phyloP scores from a whole-genome alignment of 2,888 invertebrate genomes.

The Andrena trimmerana region DNA sequence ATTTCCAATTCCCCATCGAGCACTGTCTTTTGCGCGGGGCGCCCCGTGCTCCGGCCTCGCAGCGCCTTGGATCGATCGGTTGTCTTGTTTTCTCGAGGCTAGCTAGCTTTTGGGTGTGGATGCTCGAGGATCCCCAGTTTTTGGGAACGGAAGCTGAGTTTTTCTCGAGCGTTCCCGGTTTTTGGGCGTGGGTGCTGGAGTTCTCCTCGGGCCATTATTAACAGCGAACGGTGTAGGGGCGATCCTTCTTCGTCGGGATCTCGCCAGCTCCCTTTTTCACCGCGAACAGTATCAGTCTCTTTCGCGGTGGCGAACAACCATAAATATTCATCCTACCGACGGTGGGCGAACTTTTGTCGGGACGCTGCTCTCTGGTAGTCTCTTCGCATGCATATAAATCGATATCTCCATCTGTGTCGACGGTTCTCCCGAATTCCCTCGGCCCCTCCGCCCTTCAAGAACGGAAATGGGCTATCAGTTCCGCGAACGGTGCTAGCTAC shows the following conservation, averaged over 20 bases:
- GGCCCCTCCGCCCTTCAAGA: background rate
- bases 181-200: background rate
- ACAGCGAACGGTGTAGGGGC: background rate
- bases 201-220: background rate
- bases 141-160: too few species aligned
- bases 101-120: too few species aligned
- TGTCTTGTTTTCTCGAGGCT: background rate
- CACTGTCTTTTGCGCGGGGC: background rate
- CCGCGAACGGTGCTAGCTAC: background rate
- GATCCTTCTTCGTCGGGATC: slow-evolving; percentile 8
- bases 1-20: slow-evolving; percentile 20
- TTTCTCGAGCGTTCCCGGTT: too few species aligned
- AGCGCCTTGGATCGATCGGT: slow-evolving; percentile 31
- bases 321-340: slow-evolving; percentile 33
- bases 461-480: slow-evolving; percentile 31
- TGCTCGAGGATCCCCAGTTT: too few species aligned
- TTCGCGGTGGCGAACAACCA: slow-evolving; percentile 7
- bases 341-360: slow-evolving; percentile 4
- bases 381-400: slow-evolving; percentile 22
- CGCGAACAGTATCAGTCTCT: background rate
- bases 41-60: background rate
- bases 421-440: slow-evolving; percentile 1
- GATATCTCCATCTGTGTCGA: slow-evolving; percentile 27
- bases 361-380: background rate
- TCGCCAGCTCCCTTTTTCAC: slow-evolving; percentile 7